Evolutionary conservation across 2,113 vertebrate species (phyloP), one percentile per base, ranked within the genome.

Genomic region (Felis chaus): DNA sequence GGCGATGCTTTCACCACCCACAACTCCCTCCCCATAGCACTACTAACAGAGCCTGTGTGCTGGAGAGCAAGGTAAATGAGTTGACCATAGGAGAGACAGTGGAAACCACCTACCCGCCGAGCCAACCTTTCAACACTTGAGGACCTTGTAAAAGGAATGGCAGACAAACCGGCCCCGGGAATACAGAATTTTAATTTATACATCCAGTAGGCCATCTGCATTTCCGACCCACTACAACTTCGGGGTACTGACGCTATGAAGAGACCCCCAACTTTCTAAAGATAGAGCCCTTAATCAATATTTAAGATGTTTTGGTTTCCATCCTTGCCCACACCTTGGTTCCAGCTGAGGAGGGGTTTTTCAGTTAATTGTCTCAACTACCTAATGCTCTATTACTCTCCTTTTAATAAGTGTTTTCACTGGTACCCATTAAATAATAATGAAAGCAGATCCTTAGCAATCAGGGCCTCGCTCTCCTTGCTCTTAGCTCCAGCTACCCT

Each of bases 381-480:
- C 53, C 45, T 76, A 74, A 76, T 27, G 19, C 36, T 92, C 39
- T 57, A 68, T 83, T 33, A 66, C 5, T 45, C 9, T 69, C 73
- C 79, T 89, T 87, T 94, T 79, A 80, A 50, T 63, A 68, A 76
- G 29, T 33, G 29, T 71, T 89, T 80, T 76, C 82, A 93, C 83
- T 45, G 69, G 48, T 93, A 87, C 92, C 74, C 55, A 82, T 50
- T 71, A 55, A 76, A 82, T 48, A 89, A 48, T 33, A 94, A 79
- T 31, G 45, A 89, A 95, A 94, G 65, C 5, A 80, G 85, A 84
- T 31, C 48, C 33, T 23, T 3, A n/a, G 36, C 29, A 8, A 53
- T 65, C 48, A 39, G 31, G 27, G 45, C 39, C 76, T 93, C 65
- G 53, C 11, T 39, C 36, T 81, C 82, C 74, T 50, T 36, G 39